Evolutionary conservation across 2,888 invertebrate species (phyloP), one percentile per base, ranked within the genome.

Genomic region (Sminthurides aquaticus): DNA sequence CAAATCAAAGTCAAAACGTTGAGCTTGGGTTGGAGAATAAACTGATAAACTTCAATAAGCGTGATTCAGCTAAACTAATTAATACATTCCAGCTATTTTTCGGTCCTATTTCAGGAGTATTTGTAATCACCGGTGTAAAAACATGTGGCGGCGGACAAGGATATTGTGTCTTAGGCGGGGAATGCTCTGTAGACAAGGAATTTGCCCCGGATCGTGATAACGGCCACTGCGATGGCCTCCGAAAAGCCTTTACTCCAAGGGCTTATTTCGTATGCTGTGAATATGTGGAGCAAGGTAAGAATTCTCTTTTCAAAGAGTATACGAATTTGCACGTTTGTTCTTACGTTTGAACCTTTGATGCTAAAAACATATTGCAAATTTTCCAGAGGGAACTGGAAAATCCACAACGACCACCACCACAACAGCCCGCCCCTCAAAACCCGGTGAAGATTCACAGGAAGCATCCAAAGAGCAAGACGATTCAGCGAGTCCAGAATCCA

Each of bases 41-140:
- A n/a, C n/a, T n/a, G n/a, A n/a, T 24, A n/a, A n/a, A n/a, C n/a
- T n/a, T n/a, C n/a, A n/a, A n/a, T n/a, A n/a, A n/a, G n/a, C n/a
- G n/a, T n/a, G n/a, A n/a, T n/a, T n/a, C n/a, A n/a, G n/a, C n/a
- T n/a, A n/a, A n/a, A n/a, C n/a, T n/a, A n/a, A n/a, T n/a, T n/a
- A n/a, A n/a, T n/a, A n/a, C n/a, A n/a, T n/a, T n/a, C n/a, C n/a
- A n/a, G n/a, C n/a, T n/a, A 20, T 57, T 24, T 24, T n/a, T 22
- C 22, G 27, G 56, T 26, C 24, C 8, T 5, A 52, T 48, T 60
- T 1, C 69, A 78, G 79, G 79, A 2, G 74, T 80, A 57, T 79
- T 79, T 71, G 79, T 79, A 62, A 79, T 80, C 66, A 77, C 78
- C 52, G 79, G 79, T 15, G 79, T 80, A 25, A 71, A 73, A 57